A percentile compares a stretch with the other conserved stretches of the same genome.
phyloP scores from a whole-genome alignment of 2,888 invertebrate genomes.

The Congeria kusceri region DNA sequence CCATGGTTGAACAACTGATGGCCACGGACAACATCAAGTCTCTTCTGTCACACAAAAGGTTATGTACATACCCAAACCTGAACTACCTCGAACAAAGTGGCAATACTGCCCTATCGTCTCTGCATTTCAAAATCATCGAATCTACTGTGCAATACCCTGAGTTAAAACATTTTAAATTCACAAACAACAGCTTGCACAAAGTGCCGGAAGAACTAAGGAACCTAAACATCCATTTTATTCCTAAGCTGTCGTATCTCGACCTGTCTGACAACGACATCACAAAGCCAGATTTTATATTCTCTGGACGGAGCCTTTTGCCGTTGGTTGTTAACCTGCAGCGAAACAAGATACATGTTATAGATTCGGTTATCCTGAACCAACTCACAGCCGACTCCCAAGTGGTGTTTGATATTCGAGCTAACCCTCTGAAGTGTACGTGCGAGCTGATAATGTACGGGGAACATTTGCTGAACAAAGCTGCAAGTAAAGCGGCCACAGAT shows the following conservation, averaged over 20 bases:
- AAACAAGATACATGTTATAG: constrained; percentile 24
- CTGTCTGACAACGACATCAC: constrained; percentile 47
- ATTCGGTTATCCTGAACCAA: not conserved
- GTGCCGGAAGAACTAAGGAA: constrained; percentile 46
- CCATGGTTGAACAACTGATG: constrained; percentile 36
- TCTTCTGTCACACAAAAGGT: constrained; percentile 2
- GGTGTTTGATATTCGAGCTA: constrained; percentile 50
- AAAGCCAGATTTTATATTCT: constrained; percentile 24
- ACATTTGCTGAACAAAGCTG: constrained; percentile 18
- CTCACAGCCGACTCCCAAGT: constrained; percentile 18
- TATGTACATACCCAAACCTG: constrained; percentile 46
- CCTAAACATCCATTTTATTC: constrained; percentile 37
- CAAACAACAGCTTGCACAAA: constrained; percentile 46
- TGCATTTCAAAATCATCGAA: constrained; percentile 55
- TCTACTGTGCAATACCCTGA: constrained; percentile 41
- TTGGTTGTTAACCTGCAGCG: constrained; percentile 31
- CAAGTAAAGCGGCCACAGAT: too few species aligned
- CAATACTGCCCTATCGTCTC: constrained; percentile 38
- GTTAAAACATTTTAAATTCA: constrained; percentile 29
- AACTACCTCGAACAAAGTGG: constrained; percentile 56
- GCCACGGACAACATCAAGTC: constrained; percentile 20
- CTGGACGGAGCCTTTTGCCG: not conserved
- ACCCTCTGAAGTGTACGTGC: constrained; percentile 49
- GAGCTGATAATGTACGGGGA: constrained; percentile 33
- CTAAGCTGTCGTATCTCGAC: constrained; percentile 46